Percentiles rank a stretch among this genome's conserved stretches.
Evolutionary conservation across 2,888 invertebrate species (phyloP).

Genomic region (Ischnura elegans): DNA sequence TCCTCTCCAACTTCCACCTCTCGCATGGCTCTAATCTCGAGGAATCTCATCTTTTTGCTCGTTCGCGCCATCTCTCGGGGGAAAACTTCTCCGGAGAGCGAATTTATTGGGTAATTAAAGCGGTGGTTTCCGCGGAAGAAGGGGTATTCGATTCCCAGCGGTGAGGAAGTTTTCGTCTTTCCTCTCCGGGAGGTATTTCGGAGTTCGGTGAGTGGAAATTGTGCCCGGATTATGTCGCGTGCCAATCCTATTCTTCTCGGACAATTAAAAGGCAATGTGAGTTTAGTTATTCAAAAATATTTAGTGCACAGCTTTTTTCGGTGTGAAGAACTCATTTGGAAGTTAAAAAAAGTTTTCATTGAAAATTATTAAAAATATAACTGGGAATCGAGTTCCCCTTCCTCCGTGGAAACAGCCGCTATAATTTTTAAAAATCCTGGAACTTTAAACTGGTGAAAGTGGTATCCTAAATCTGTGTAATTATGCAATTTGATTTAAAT

Average conservation of each 20-base stretch:
- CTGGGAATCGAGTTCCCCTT: no score
- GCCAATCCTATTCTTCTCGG: background rate
- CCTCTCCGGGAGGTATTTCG: background rate
- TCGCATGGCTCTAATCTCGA: background rate
- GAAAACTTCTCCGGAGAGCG: background rate
- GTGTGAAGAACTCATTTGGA: no score
- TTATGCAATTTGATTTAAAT: no score
- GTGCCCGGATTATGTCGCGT: background rate
- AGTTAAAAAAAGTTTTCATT: no score
- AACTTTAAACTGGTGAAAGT: no score
- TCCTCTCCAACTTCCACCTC: background rate
- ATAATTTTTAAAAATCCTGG: no score
- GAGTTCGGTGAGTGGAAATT: background rate
- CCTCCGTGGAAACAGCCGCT: no score
- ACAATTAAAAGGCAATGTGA: no score
- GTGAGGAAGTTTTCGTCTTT: slow-evolving; percentile 11
- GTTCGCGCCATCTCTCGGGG: background rate
- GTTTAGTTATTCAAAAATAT: no score
- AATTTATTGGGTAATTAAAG: slow-evolving; percentile 35
- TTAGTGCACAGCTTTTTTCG: no score
- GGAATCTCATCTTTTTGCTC: slow-evolving; percentile 27
- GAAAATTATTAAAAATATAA: no score
- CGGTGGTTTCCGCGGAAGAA: background rate
- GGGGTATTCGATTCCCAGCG: background rate
- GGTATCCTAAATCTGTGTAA: no score